Percentiles rank a stretch among this genome's conserved stretches.
Conservation (phyloP, 2,888 invertebrate species). For the Blastobasis adustella region DNA sequence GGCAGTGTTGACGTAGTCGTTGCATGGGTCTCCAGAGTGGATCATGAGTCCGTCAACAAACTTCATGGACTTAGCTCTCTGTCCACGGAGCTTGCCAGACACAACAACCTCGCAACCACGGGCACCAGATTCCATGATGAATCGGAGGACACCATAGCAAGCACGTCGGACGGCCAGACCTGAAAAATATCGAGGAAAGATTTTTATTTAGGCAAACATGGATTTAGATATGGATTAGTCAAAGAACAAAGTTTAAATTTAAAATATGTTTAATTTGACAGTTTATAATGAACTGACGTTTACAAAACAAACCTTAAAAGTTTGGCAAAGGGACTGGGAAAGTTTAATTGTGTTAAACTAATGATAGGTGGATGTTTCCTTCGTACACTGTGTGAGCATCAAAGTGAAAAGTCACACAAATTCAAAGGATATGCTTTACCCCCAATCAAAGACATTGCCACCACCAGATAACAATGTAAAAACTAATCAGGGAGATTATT, state of each 20-base stretch:
- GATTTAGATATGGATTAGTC: too few relatives aligned
- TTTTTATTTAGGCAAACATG: too few relatives aligned
- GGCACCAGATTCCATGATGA: slow-evolving; percentile 98
- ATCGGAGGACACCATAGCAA: slow-evolving; percentile 98
- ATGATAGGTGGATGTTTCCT: slow-evolving; percentile 12
- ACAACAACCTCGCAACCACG: slow-evolving; percentile 99
- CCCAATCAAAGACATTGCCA: slow-evolving; percentile 25
- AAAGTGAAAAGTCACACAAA: slow-evolving; percentile 14
- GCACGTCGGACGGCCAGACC: slow-evolving; percentile 87
- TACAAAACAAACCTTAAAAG: too few relatives aligned
- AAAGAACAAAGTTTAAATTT: too few relatives aligned
- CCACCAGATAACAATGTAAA: background rate
- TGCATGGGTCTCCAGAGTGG: slow-evolving; percentile 98
- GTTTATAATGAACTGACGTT: too few relatives aligned
- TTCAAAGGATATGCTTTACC: slow-evolving; percentile 21
- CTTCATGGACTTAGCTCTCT: slow-evolving; percentile 99
- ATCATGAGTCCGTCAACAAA: slow-evolving; percentile 99
- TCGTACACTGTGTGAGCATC: slow-evolving; percentile 18
- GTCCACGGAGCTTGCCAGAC: slow-evolving; percentile 98
- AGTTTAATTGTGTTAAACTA: too few relatives aligned
- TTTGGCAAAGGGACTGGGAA: too few relatives aligned
- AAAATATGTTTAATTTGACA: too few relatives aligned
- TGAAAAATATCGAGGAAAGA: slow-evolving; percentile 16
- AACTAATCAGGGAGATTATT: too few relatives aligned
- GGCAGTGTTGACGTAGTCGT: slow-evolving; percentile 98